Base-by-base conservation (phyloP, 2,797 vertebrate species). In the Chelon labrosus region DNA sequence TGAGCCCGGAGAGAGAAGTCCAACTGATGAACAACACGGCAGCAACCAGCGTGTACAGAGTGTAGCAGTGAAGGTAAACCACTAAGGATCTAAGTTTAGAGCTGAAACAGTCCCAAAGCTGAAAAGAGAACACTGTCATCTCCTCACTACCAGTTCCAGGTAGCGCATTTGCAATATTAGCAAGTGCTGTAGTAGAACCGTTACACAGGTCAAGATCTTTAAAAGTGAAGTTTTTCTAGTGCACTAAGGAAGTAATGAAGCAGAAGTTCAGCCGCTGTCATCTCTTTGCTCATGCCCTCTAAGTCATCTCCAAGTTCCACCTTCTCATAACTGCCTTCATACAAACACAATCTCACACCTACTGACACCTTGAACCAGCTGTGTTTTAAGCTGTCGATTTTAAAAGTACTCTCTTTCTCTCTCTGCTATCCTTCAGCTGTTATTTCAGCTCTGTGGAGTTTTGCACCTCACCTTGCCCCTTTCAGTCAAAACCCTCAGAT, bases 21-120 rank as follows among this genome's bases (percentile, higher is more conserved):
- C 0, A 35, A 27, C 56, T 66, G 69, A 68, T 77, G 75, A 79
- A 78, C 72, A 64, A 38, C 46, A 65, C 35, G 70, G 76, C 67
- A 61, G 64, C 71, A 73, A 75, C 74, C 70, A 86, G 59, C 57
- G n/a, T n/a, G n/a, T n/a, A 52, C 46, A 1, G 19, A 63, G 65
- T n/a, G 3, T 53, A 37, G 69, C 50, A 5, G 65, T 4, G 35
- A 80, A 55, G 47, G 58, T 16, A 65, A 71, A 77, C 20, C 51
- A 10, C 72, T 71, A 64, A 53, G 41, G 51, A 74, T 58, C 47
- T 10, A 37, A 72, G 54, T 54, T 54, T 37, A 16, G 12, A 42
- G 35, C 47, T 62, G 35, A 78, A 73, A 63, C 54, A n/a, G 54
- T 42, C 51, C 67, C 31, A 65, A 31, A 76, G 51, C 78, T 83